A percentile compares a stretch with the other conserved stretches of the same genome.
Evolutionary conservation across 2,113 vertebrate genomes (phyloP).

Genomic region (Ageneiosus marmoratus): DNA sequence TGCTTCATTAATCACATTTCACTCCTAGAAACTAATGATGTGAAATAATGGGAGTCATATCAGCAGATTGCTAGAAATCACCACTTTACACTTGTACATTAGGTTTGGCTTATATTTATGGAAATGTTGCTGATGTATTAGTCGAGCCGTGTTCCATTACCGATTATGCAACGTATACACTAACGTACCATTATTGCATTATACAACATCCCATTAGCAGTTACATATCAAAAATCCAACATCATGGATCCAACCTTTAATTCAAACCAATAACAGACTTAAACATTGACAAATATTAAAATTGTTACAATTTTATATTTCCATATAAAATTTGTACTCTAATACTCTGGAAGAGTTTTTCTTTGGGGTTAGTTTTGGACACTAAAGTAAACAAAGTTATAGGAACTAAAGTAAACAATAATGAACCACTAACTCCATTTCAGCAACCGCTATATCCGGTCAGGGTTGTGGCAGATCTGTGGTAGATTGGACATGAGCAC

Average conservation of each 20-base stretch:
- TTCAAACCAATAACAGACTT: background rate
- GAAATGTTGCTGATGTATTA: background rate
- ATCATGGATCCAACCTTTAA: background rate
- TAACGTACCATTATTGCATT: background rate
- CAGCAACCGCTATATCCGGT: background rate
- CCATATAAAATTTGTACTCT: too few species aligned
- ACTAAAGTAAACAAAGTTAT: too few species aligned
- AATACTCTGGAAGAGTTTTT: background rate
- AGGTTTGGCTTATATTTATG: background rate
- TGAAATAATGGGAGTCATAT: background rate
- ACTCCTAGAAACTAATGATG: background rate
- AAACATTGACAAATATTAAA: too few species aligned
- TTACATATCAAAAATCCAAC: background rate
- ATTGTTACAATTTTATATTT: too few species aligned
- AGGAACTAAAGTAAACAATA: background rate
- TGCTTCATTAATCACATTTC: background rate
- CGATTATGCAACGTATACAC: background rate
- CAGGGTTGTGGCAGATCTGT: background rate
- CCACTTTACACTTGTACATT: background rate
- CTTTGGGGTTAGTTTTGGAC: background rate
- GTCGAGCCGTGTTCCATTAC: background rate
- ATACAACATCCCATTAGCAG: background rate
- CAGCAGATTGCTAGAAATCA: conserved; percentile 1
- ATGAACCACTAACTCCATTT: background rate
- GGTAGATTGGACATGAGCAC: background rate